Evolutionary conservation across 2,888 invertebrate genomes (phyloP).

Genomic region (Chrysolina oricalcia): DNA sequence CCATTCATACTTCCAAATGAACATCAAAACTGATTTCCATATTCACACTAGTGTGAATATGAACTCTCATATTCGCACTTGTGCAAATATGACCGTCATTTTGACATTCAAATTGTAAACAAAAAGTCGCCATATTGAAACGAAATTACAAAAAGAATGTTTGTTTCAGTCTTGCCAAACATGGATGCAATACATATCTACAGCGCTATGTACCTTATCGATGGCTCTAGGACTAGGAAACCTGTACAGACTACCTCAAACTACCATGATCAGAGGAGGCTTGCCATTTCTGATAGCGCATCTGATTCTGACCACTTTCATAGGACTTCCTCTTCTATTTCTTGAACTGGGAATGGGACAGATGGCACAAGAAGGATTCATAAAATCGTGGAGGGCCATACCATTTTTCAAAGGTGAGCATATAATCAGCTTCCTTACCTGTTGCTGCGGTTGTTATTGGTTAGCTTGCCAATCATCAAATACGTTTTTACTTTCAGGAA

Average conservation of each 20-base stretch:
- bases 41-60: too few relatives aligned
- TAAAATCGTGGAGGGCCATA: conserved; percentile 79
- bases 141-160: too few relatives aligned
- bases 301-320: conserved; percentile 71
- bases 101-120: too few relatives aligned
- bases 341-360: conserved; percentile 79
- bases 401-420: conserved; percentile 78
- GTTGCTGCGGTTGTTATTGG: too few relatives aligned
- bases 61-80: too few relatives aligned
- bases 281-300: conserved; percentile 75
- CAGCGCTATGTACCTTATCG: conserved; percentile 74
- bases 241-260: conserved; percentile 76
- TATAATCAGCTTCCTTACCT: neutral
- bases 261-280: conserved; percentile 76
- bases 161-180: conserved; percentile 68
- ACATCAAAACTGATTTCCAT: too few relatives aligned
- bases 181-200: conserved; percentile 70
- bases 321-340: conserved; percentile 76
- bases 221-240: conserved; percentile 76
- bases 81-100: too few relatives aligned
- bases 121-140: too few relatives aligned
- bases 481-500: conserved; percentile 71
- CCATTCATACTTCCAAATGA: too few relatives aligned
- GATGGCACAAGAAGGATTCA: conserved; percentile 78
- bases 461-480: too few relatives aligned